Conservation (phyloP, 2,113 vertebrate genomes). For the Polypterus bichir region DNA sequence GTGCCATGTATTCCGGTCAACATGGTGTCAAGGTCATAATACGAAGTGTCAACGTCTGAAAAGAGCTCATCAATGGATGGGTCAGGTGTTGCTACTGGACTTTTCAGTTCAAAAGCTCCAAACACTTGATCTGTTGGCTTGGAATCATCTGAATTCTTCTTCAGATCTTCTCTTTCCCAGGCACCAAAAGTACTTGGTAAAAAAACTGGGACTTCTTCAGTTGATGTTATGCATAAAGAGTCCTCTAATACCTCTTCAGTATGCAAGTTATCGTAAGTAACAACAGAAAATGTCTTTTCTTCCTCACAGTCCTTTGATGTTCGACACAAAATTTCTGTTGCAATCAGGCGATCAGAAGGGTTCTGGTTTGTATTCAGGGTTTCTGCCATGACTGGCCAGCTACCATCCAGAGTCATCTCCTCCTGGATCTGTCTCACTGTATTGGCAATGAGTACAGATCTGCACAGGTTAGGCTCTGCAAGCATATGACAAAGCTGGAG, state of each 20-base stretch:
- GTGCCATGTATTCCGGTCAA: slow-evolving; percentile 80
- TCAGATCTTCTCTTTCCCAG: slow-evolving; percentile 64
- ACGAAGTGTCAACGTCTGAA: slow-evolving; percentile 81
- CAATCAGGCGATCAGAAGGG: slow-evolving; percentile 73
- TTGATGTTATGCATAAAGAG: slow-evolving; percentile 38
- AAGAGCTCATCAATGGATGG: slow-evolving; percentile 75
- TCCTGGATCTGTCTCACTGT: slow-evolving; percentile 93
- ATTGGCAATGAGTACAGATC: slow-evolving; percentile 94
- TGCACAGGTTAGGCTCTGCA: slow-evolving; percentile 88
- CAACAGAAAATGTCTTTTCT: slow-evolving; percentile 46
- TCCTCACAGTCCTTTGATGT: slow-evolving; percentile 53
- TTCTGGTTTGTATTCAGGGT: slow-evolving; percentile 53
- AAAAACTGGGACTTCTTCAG: slow-evolving; percentile 39
- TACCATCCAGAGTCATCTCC: slow-evolving; percentile 89
- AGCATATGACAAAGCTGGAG: slow-evolving; percentile 97
- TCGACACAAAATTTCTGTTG: slow-evolving; percentile 83
- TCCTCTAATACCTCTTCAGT: slow-evolving; percentile 28
- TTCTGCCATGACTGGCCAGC: slow-evolving; percentile 66
- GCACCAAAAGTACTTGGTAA: slow-evolving; percentile 45
- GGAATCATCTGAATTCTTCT: slow-evolving; percentile 53
- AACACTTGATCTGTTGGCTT: slow-evolving; percentile 85
- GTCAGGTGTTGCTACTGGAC: slow-evolving; percentile 49
- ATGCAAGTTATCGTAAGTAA: slow-evolving; percentile 44
- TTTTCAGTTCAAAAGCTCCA: slow-evolving; percentile 81
- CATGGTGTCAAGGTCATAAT: slow-evolving; percentile 85